phyloP scores from a whole-genome alignment of 2,888 invertebrate genomes.

The Cerastis rubricosa region DNA sequence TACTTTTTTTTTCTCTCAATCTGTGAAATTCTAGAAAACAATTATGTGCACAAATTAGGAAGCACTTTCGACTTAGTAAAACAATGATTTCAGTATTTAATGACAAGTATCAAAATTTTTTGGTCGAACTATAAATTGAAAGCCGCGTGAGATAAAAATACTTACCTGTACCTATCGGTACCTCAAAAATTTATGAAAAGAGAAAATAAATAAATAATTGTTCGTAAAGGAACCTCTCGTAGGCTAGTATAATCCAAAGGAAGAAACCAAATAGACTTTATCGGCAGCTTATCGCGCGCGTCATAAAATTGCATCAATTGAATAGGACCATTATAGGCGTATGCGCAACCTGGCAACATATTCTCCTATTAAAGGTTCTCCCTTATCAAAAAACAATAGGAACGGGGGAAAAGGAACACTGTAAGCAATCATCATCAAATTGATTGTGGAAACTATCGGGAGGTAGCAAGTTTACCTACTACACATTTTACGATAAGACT shows the following conservation, averaged over 20 bases:
- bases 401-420: slow-evolving; percentile 2
- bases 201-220: no score
- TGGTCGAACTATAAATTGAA: background rate
- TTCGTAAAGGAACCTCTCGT: background rate
- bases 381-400: slow-evolving; percentile 43
- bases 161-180: no score
- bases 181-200: background rate
- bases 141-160: accelerated
- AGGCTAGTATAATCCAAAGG: background rate
- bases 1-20: no score
- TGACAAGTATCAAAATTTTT: slow-evolving; percentile 4
- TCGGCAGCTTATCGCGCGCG: slow-evolving; percentile 23
- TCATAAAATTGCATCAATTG: slow-evolving; percentile 31
- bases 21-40: no score
- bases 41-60: no score
- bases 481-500: background rate
- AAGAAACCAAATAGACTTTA: slow-evolving; percentile 27
- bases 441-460: background rate
- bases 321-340: slow-evolving; percentile 30
- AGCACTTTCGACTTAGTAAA: no score
- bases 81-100: background rate
- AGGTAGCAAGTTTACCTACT: background rate
- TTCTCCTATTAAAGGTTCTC: slow-evolving; percentile 10
- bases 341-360: slow-evolving; percentile 24
- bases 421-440: slow-evolving; percentile 14